phyloP scores from a whole-genome alignment of 2,888 invertebrate genomes.

The Chrysopilus asiliformis region DNA sequence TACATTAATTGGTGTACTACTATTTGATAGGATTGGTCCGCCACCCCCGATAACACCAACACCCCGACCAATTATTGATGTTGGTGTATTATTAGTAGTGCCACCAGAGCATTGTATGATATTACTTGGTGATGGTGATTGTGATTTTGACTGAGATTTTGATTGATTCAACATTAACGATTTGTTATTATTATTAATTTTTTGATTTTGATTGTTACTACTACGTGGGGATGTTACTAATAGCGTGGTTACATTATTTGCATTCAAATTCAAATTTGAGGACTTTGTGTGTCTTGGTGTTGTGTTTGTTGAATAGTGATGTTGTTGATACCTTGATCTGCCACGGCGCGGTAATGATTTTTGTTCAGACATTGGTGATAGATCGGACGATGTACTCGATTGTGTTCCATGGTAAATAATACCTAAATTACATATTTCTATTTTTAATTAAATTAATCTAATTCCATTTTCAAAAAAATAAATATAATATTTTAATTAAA shows the following conservation, averaged over 20 bases:
- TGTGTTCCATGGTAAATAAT: slow-evolving; percentile 62
- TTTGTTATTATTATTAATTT: slow-evolving; percentile 9
- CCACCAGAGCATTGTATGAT: slow-evolving; percentile 12
- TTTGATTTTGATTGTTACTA: slow-evolving; percentile 29
- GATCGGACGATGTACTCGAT: slow-evolving; percentile 63
- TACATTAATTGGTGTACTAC: slow-evolving; percentile 14
- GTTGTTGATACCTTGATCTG: slow-evolving; percentile 51
- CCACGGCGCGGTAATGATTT: slow-evolving; percentile 59
- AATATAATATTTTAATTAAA: slow-evolving; percentile 5
- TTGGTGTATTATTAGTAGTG: slow-evolving; percentile 4
- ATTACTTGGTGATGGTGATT: slow-evolving; percentile 19
- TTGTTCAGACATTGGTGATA: slow-evolving; percentile 65
- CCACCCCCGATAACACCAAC: slow-evolving; percentile 10
- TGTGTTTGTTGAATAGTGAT: slow-evolving; percentile 39
- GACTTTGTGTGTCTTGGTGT: slow-evolving; percentile 36
- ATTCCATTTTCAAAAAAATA: not conserved
- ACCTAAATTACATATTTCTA: slow-evolving; percentile 34
- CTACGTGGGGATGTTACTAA: slow-evolving; percentile 35
- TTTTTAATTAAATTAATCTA: not conserved
- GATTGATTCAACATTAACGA: slow-evolving; percentile 2
- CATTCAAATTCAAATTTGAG: slow-evolving; percentile 35
- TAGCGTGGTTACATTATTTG: slow-evolving; percentile 25
- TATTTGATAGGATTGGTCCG: slow-evolving; percentile 24
- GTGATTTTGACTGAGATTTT: slow-evolving; percentile 24
- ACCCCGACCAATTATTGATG: no score